phyloP scores from a whole-genome alignment of 2,113 vertebrate species.

The Falco punctatus region DNA sequence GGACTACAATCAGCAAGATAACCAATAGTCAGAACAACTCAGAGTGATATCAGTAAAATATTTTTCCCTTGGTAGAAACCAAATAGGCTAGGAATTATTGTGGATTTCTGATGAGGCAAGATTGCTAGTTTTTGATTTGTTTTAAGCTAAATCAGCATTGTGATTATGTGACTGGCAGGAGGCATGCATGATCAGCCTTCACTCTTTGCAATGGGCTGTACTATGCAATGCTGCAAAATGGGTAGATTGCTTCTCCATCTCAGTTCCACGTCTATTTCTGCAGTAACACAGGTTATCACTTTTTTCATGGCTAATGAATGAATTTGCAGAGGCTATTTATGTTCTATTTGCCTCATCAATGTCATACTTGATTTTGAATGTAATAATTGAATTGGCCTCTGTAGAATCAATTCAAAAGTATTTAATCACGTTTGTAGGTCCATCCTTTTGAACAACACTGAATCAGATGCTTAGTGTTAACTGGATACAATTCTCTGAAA shows the following conservation, averaged over 20 bases:
- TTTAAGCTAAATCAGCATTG: background rate
- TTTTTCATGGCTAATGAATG: background rate
- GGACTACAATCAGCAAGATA: background rate
- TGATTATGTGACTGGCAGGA: background rate
- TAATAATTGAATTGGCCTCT: background rate
- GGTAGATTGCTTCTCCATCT: background rate
- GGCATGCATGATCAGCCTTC: background rate
- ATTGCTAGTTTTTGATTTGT: rapidly evolving
- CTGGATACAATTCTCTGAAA: background rate
- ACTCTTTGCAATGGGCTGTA: background rate
- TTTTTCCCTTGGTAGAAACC: background rate
- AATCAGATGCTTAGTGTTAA: background rate
- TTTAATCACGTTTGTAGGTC: background rate
- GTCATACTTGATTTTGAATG: background rate
- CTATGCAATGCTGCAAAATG: background rate
- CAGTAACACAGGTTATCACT: background rate
- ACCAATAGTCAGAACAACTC: background rate
- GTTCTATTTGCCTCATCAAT: background rate
- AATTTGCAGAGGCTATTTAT: background rate
- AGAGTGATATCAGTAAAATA: background rate
- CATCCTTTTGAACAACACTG: background rate
- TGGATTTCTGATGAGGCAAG: background rate
- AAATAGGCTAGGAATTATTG: background rate
- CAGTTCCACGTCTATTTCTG: background rate
- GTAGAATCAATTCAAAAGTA: background rate